Base-by-base conservation (phyloP, 2,888 invertebrate species). In the Pachycephus smyrnensis region DNA sequence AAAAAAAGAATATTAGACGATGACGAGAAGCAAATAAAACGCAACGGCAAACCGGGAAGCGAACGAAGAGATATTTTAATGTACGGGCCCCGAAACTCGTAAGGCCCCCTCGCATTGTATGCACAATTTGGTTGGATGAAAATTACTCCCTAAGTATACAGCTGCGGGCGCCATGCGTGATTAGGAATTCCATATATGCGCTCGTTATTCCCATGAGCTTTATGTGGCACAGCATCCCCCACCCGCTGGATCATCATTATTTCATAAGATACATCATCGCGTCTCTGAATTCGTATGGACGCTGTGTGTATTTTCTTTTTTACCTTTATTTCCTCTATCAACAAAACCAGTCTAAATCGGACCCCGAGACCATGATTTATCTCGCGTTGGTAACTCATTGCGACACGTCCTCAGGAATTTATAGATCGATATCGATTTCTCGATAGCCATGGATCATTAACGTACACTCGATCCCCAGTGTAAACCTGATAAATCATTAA, bases 401-500 rank as follows among this genome's bases (percentile, higher is more conserved):
- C 40, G 40, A 55, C 40, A 55, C 23, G 23, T 55, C 40, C 40
- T 55, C 15, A 0, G 40, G 23, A 6, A 23, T 55, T 23, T 9
- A 55, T 23, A 55, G 40, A 55, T 55, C 40, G 23, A 55, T 55
- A 55, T 55, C 40, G 40, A 55, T 55, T 55, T 55, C 40, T 6
- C 23, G 40, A 55, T 55, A 55, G 23, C 40, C 40, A 23, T 23
- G 40, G 40, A 55, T 23, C 40, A 23, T 55, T 55, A 55, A 55
- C 23, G 40, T 55, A 55, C 23, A 55, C 6, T 23, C 23, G 40
- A 23, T 71, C 31, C 71, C 11, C 31, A 31, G 71, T 71, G 71
- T 71, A 71, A 71, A 71, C 71, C 31, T 31, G 71, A 71, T 71
- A 33, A 71, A 30, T 71, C 71, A 71, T 71, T 33, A 33, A 71